These are phyloP conservation scores for Pogonophryne albipinna DNA, from an alignment of 2,797 vertebrate genomes.

Conservation along the genomic window DNA sequence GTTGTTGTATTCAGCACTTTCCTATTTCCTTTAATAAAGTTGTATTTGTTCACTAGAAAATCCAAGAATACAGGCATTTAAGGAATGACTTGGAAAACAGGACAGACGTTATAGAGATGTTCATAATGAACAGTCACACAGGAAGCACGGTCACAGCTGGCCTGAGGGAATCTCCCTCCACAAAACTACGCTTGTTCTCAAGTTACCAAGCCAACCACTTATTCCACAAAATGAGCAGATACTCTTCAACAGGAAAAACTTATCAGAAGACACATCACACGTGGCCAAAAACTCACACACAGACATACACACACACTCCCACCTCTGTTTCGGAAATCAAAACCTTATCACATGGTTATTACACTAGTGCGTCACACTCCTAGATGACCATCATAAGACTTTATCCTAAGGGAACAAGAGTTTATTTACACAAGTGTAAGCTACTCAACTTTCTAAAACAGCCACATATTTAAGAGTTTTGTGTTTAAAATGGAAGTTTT, in stretches of 20 bases:
- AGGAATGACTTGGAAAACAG: not conserved
- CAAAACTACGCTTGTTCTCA: slow-evolving; percentile 73
- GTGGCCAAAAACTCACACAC: not conserved
- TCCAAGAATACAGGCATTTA: not conserved
- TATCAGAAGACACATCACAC: slow-evolving; percentile 9
- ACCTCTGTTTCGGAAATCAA: slow-evolving; percentile 22
- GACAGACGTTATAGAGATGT: not conserved
- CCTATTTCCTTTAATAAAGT: not conserved
- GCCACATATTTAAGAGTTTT: not conserved
- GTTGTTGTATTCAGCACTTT: not conserved
- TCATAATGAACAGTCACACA: slow-evolving; percentile 29
- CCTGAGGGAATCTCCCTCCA: slow-evolving; percentile 72
- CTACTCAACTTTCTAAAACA: slow-evolving; percentile 2
- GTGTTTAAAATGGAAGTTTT: not conserved
- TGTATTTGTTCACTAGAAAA: not conserved
- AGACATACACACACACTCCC: not conserved
- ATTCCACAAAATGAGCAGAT: slow-evolving; percentile 8
- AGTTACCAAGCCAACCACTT: slow-evolving; percentile 26
- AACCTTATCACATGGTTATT: slow-evolving; percentile 60
- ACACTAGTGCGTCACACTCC: slow-evolving; percentile 47
- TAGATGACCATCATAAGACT: slow-evolving; percentile 71
- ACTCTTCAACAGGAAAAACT: not conserved
- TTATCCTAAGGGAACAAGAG: slow-evolving; percentile 16
- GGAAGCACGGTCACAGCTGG: slow-evolving; percentile 56
- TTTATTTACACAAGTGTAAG: slow-evolving; percentile 1